A percentile compares a stretch with the other conserved stretches of the same genome.
Conservation (phyloP, 2,888 invertebrate genomes). For the Tetragonisca angustula region DNA sequence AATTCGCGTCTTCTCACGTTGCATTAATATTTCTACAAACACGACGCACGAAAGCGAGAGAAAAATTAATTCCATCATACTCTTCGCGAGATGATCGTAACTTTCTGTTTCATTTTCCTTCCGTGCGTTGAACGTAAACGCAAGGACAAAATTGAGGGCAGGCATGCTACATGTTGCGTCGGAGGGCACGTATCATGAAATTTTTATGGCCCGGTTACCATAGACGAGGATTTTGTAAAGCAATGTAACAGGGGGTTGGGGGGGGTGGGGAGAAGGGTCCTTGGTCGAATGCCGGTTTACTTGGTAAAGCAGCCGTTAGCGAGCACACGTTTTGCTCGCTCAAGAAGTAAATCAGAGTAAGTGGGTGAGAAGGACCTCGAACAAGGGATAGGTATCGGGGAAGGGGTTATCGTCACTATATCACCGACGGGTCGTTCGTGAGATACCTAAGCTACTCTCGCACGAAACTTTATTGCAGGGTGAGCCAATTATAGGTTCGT, state of each 20-base stretch:
- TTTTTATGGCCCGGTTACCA: not conserved
- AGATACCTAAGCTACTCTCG: slow-evolving; percentile 75
- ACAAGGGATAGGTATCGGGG: slow-evolving; percentile 67
- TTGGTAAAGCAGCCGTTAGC: slow-evolving; percentile 60
- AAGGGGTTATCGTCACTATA: slow-evolving; percentile 77
- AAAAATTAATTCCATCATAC: not conserved
- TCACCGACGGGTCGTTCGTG: slow-evolving; percentile 72
- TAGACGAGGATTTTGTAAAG: slow-evolving; percentile 10
- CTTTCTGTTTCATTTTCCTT: slow-evolving; percentile 36
- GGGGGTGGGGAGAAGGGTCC: too few relatives aligned
- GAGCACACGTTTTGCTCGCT: slow-evolving; percentile 68
- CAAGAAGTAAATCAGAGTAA: slow-evolving; percentile 74
- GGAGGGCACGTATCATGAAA: not conserved
- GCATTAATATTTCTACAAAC: not conserved
- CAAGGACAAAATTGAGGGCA: not conserved
- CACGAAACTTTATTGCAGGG: slow-evolving; percentile 76
- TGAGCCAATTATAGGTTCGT: slow-evolving; percentile 78
- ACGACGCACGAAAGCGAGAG: not conserved
- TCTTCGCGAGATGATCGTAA: not conserved
- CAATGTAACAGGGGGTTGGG: slow-evolving; percentile 34
- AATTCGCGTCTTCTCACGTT: not conserved
- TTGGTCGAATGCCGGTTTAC: slow-evolving; percentile 45
- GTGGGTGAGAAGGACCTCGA: slow-evolving; percentile 76
- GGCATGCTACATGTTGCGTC: not conserved
- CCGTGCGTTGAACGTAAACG: not conserved